Conservation (phyloP, 2,113 vertebrate species). For the Smithornis capensis region DNA sequence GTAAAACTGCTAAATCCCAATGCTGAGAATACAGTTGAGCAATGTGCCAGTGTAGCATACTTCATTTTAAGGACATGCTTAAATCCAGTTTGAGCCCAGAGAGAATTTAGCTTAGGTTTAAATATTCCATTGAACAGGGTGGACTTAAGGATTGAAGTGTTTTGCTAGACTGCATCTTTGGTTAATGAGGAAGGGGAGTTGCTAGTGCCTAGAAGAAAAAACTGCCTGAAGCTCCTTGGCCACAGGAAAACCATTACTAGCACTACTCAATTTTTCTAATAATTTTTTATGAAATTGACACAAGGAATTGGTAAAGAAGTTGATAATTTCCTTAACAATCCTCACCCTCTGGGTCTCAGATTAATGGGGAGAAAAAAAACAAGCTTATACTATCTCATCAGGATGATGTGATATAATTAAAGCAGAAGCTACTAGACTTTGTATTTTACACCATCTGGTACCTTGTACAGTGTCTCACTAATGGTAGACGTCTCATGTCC, state of each 20-base stretch:
- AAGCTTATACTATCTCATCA: neutral
- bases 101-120: conserved; percentile 38
- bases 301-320: neutral
- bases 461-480: neutral
- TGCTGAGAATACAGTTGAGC: neutral
- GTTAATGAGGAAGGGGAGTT: conserved; percentile 5
- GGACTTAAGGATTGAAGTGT: conserved; percentile 48
- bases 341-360: neutral
- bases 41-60: neutral
- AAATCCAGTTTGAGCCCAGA: conserved; percentile 21
- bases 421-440: neutral
- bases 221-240: neutral
- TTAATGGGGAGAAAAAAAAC: neutral
- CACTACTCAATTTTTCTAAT: neutral
- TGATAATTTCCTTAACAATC: neutral
- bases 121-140: neutral
- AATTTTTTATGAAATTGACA: neutral
- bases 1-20: neutral
- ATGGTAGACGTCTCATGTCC: neutral
- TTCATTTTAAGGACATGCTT: conserved; percentile 23
- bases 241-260: neutral
- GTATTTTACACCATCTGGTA: neutral
- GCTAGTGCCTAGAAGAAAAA: neutral
- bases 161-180: conserved; percentile 16
- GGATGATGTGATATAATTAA: neutral